These are phyloP conservation scores for Drosophila bipectinata DNA, from an alignment of 1,140 invertebrate genomes.

Conservation along the genomic window DNA sequence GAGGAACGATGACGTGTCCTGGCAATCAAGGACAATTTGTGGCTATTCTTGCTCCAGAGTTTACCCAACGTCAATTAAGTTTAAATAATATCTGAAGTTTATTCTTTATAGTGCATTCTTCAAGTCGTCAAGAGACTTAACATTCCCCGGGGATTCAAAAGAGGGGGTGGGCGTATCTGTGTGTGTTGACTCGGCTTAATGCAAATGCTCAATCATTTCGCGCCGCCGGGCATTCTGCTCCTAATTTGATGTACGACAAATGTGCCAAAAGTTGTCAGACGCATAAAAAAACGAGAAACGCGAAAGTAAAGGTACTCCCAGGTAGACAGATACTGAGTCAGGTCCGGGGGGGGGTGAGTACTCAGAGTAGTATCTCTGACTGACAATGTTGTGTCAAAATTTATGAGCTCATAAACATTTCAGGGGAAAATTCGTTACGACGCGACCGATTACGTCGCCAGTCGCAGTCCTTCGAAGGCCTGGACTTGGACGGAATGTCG, in stretches of 20 bases:
- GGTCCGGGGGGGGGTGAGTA: background rate
- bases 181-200: constrained; percentile 45
- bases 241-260: constrained; percentile 71
- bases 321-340: constrained; percentile 27
- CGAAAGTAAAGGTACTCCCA: constrained; percentile 22
- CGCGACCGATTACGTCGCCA: constrained; percentile 46
- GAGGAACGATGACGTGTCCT: constrained; percentile 23
- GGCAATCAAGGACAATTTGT: background rate
- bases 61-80: background rate
- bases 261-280: constrained; percentile 69
- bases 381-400: constrained; percentile 39
- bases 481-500: constrained; percentile 4
- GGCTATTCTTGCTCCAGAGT: background rate
- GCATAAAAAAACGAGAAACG: constrained; percentile 33
- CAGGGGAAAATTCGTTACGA: constrained; percentile 55
- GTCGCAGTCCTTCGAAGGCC: background rate
- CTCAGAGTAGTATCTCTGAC: background rate
- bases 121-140: background rate
- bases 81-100: background rate
- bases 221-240: constrained; percentile 31
- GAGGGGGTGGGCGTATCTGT: constrained; percentile 16
- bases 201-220: constrained; percentile 75
- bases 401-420: constrained; percentile 76
- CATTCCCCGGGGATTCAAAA: constrained; percentile 20
- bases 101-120: constrained; percentile 16